phyloP scores from a whole-genome alignment of 1,140 invertebrate species.

The Brachionus koreanus region DNA sequence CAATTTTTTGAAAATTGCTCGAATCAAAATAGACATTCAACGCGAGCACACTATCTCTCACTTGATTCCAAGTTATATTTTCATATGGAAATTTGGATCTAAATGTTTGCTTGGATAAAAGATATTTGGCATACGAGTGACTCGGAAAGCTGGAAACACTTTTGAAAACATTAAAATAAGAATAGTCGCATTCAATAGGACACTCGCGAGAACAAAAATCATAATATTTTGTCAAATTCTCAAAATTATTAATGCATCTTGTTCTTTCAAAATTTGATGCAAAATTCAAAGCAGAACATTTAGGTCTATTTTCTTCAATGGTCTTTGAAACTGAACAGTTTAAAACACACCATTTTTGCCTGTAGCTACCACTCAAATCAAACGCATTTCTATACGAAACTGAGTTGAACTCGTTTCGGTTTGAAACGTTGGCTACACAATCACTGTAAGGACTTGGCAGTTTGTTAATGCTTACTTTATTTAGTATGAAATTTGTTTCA shows the following conservation, averaged over 20 bases:
- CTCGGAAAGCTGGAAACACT: constrained; percentile 7
- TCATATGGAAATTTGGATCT: not conserved
- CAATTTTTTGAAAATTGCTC: constrained; percentile 18
- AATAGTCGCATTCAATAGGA: constrained; percentile 30
- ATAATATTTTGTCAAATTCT: not conserved
- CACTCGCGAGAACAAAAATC: not conserved
- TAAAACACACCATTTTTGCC: constrained; percentile 7
- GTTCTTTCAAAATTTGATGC: not conserved
- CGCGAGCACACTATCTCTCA: not conserved
- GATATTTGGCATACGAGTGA: not conserved
- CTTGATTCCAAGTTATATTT: not conserved
- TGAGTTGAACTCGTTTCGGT: not conserved
- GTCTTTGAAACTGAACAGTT: not conserved
- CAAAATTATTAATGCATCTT: not conserved
- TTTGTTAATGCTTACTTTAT: not conserved
- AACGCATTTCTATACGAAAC: not conserved
- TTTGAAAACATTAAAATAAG: not conserved
- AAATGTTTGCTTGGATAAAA: not conserved
- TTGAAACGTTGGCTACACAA: not conserved
- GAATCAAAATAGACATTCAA: constrained; percentile 26
- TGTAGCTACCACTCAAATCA: not conserved
- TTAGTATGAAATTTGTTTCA: not conserved
- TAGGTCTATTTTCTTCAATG: not conserved
- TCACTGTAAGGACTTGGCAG: not conserved
- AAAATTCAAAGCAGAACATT: not conserved